Evolutionary conservation across 2,888 invertebrate genomes (phyloP), one percentile per base, ranked within the genome.

Genomic region (Euzetes globulus): DNA sequence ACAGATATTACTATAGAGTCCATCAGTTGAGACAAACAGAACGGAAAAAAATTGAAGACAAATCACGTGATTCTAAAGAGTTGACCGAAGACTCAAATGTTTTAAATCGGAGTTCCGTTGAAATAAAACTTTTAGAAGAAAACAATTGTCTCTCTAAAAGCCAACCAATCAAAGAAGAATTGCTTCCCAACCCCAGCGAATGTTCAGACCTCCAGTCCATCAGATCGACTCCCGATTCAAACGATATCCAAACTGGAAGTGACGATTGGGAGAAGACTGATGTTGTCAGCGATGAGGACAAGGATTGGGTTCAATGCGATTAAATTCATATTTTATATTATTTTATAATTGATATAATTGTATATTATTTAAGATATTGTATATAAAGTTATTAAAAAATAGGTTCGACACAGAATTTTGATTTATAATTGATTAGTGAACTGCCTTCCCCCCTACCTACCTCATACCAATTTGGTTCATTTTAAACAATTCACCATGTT

Each of bases 1-100:
- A 90, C 81, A 86, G 91, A 71, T 92, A 91, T 82, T 86, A 91
- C 80, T 92, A 91, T 84, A 89, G 90, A 80, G 88, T 91, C 80
- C 90, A 91, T n/a, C 83, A 90, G 68, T 83, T 91, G 1, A 88
- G 90, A 80, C 88, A 90, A 82, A 87, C 89, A 2, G 85, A 91
- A 79, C 89, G 89, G 9, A 87, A 89, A 41, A 86, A 88, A 76
- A 85, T 89, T 71, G 87, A 22, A 7, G 74, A 45, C 1, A 74
- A 74, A 55, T 55, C 55, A n/a, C 19, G 19, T 63, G 65, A 41
- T 19, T 33, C 41, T 37, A 41, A 70, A 47, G 22, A 70, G 2
- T 19, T 9, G n/a, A 65, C 11, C 6, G 65, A 65, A 19, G 65
- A 37, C 4, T 37, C 65, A 37, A 1, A 6, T 4, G 41, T 2